A percentile compares a stretch with the other conserved stretches of the same genome.
Evolutionary conservation across 2,888 invertebrate species (phyloP).

Genomic region (Meiosimyza platycephala): DNA sequence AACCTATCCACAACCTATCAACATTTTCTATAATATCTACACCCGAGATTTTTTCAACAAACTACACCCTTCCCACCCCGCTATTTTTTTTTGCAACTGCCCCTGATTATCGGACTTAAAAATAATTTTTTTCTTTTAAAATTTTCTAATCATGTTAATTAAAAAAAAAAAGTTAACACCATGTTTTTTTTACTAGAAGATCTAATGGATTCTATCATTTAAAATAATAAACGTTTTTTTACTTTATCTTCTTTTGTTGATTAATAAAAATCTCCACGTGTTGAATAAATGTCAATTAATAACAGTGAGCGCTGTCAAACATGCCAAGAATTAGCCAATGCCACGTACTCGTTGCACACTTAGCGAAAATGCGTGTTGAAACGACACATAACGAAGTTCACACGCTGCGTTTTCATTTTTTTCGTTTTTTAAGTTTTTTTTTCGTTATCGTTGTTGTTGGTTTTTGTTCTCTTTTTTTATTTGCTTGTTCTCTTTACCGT

Average conservation of each 20-base stretch:
- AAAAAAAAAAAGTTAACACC: too few species aligned
- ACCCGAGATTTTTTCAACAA: too few species aligned
- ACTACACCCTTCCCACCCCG: too few species aligned
- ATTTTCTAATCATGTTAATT: too few species aligned
- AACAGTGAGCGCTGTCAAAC: constrained; percentile 19
- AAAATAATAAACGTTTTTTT: not conserved
- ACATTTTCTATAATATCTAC: too few species aligned
- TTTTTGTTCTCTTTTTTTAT: constrained; percentile 4
- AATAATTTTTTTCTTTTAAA: too few species aligned
- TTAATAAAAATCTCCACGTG: not conserved
- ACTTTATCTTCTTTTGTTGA: not conserved
- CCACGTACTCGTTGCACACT: constrained; percentile 14
- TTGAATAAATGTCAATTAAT: constrained; percentile 4
- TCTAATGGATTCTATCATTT: too few species aligned
- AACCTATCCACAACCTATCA: too few species aligned
- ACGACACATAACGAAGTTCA: not conserved
- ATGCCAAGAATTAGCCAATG: constrained; percentile 5
- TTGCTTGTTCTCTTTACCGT: constrained; percentile 10
- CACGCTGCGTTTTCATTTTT: not conserved
- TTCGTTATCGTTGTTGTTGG: constrained; percentile 19
- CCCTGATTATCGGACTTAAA: too few species aligned
- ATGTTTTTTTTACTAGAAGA: too few species aligned
- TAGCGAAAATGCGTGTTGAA: not conserved
- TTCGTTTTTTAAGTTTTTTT: constrained; percentile 12
- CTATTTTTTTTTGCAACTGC: too few species aligned